Conservation (phyloP, 2,797 vertebrate species). For the Champsocephalus gunnari region DNA sequence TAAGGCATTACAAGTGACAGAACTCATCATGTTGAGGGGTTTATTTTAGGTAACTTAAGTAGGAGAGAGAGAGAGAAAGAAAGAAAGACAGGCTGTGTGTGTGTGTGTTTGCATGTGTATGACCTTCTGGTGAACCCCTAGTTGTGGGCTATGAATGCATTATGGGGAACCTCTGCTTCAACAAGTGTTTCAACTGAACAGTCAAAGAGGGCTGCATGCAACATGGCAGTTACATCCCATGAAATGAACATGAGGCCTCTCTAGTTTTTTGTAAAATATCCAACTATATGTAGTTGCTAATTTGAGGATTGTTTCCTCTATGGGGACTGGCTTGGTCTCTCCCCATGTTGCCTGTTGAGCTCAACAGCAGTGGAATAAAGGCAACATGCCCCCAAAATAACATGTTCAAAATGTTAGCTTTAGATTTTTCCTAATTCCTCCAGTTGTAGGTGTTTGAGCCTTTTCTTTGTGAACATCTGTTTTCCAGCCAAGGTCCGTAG, state of each 20-base stretch:
- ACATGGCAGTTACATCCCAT: not conserved
- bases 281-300: no score
- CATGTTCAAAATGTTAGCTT: no score
- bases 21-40: not conserved
- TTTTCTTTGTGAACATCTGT: no score
- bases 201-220: constrained; percentile 5
- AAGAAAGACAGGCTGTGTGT: not conserved
- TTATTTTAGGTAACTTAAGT: not conserved
- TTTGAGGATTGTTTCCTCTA: no score
- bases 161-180: not conserved
- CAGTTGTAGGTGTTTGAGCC: no score
- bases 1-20: not conserved
- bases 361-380: no score
- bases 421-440: no score
- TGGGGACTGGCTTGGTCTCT: not conserved
- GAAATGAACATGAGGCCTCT: no score
- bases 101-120: not conserved
- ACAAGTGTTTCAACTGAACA: not conserved
- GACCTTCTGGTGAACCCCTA: constrained; percentile 15
- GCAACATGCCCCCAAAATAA: no score
- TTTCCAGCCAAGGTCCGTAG: not conserved
- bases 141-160: constrained; percentile 69
- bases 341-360: no score
- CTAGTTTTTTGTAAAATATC: no score
- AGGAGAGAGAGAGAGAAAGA: not conserved